Evolutionary conservation across 2,888 invertebrate genomes (phyloP).

Genomic region (Athalia rosae): DNA sequence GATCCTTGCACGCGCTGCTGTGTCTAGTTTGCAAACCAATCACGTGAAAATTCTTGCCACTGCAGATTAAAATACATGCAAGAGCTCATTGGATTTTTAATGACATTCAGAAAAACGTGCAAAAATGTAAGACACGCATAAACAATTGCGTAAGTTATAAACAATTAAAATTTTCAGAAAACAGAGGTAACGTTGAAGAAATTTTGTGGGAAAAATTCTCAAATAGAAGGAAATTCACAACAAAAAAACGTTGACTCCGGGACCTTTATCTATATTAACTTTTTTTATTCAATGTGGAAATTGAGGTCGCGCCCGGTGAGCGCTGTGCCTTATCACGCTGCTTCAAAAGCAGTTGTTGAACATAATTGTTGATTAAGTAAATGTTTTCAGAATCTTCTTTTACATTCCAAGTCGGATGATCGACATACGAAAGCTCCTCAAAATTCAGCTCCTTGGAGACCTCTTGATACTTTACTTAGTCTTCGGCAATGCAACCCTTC

Average conservation of each 20-base stretch:
- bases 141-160: no score
- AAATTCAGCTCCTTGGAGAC: not conserved
- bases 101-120: no score
- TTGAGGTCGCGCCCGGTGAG: not conserved
- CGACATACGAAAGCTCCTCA: not conserved
- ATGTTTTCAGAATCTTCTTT: not conserved
- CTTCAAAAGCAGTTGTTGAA: not conserved
- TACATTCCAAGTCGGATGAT: not conserved
- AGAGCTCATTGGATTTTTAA: no score
- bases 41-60: no score
- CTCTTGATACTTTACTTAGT: not conserved
- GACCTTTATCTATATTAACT: not conserved
- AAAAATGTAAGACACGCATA: no score
- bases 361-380: not conserved
- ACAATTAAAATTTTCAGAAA: no score
- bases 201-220: constrained; percentile 1
- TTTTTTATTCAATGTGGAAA: constrained; percentile 1
- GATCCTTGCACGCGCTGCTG: no score
- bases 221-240: no score
- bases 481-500: no score
- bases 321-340: not conserved
- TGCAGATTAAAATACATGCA: no score
- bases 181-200: no score
- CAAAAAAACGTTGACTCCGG: not conserved
- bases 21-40: no score